Percentiles rank a stretch among this genome's conserved stretches.
phyloP scores from a whole-genome alignment of 1,140 invertebrate genomes.

The Meloidogyne hapla region DNA sequence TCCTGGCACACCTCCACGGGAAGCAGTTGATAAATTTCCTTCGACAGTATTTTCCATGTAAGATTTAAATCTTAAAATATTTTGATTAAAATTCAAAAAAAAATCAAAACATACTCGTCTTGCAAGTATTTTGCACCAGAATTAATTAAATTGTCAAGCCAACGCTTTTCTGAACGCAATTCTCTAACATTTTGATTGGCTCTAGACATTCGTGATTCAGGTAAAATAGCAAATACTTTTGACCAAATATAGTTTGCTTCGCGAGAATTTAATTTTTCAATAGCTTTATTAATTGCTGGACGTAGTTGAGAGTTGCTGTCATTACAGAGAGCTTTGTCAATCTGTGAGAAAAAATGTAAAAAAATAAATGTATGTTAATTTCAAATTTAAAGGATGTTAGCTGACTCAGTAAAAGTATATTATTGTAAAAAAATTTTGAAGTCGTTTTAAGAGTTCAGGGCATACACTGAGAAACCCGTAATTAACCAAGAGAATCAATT shows the following conservation, averaged over 20 bases:
- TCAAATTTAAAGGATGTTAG: no score
- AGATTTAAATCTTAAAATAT: slow-evolving; percentile 41
- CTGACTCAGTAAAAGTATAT: no score
- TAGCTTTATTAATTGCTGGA: slow-evolving; percentile 30
- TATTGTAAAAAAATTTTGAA: no score
- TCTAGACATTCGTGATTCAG: slow-evolving; percentile 14
- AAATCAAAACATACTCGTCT: slow-evolving; percentile 32
- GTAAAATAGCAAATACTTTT: slow-evolving; percentile 43
- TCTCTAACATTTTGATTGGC: slow-evolving; percentile 31
- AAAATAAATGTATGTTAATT: no score
- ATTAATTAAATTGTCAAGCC: slow-evolving; percentile 41
- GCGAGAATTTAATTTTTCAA: slow-evolving; percentile 38
- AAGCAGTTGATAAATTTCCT: slow-evolving; percentile 42
- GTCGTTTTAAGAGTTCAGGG: no score
- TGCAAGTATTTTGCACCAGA: slow-evolving; percentile 40
- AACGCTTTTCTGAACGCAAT: slow-evolving; percentile 42
- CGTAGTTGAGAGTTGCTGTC: slow-evolving; percentile 24
- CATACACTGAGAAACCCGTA: no score
- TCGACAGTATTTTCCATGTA: slow-evolving; percentile 49
- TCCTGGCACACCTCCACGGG: slow-evolving; percentile 50
- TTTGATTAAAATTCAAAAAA: slow-evolving; percentile 1
- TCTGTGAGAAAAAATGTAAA: slow-evolving; percentile 31
- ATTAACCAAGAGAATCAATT: no score
- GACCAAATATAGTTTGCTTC: slow-evolving; percentile 44
- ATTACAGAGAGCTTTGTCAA: slow-evolving; percentile 11